These are phyloP conservation scores for Philopotamus ludificatus DNA, from an alignment of 1,140 invertebrate genomes.

Conservation along the genomic window DNA sequence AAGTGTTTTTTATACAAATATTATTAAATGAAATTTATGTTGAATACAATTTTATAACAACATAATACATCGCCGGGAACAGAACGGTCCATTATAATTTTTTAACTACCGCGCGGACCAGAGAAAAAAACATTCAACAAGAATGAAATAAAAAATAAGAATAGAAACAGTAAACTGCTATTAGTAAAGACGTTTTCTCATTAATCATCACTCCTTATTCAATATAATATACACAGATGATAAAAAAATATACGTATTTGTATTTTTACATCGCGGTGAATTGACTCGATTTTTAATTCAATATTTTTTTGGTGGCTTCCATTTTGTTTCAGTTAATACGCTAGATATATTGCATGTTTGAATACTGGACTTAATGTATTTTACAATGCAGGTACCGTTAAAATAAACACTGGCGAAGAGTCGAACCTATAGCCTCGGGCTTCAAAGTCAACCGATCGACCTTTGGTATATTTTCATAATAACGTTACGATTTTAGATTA, in stretches of 20 bases:
- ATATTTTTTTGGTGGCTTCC: not conserved
- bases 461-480: conserved; percentile 1
- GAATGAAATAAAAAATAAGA: conserved; percentile 24
- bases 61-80: too few relatives aligned
- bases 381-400: conserved; percentile 23
- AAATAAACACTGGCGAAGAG: conserved; percentile 18
- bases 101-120: too few relatives aligned
- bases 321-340: not conserved
- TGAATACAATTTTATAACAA: too few relatives aligned
- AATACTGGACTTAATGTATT: conserved; percentile 1
- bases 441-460: conserved; percentile 25
- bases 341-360: not conserved
- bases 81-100: too few relatives aligned
- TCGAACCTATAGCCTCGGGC: conserved; percentile 17
- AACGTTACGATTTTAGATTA: not conserved
- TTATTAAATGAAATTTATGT: too few relatives aligned
- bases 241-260: too few relatives aligned
- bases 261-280: too few relatives aligned
- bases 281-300: too few relatives aligned
- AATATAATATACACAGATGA: not conserved
- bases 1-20: too few relatives aligned
- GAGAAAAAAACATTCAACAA: too few relatives aligned
- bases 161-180: conserved; percentile 23
- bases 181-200: conserved; percentile 23
- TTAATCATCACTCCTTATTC: conserved; percentile 23